Evolutionary conservation across 2,797 vertebrate species (phyloP), one percentile per base, ranked within the genome.

Genomic region (Alectoris magna): DNA sequence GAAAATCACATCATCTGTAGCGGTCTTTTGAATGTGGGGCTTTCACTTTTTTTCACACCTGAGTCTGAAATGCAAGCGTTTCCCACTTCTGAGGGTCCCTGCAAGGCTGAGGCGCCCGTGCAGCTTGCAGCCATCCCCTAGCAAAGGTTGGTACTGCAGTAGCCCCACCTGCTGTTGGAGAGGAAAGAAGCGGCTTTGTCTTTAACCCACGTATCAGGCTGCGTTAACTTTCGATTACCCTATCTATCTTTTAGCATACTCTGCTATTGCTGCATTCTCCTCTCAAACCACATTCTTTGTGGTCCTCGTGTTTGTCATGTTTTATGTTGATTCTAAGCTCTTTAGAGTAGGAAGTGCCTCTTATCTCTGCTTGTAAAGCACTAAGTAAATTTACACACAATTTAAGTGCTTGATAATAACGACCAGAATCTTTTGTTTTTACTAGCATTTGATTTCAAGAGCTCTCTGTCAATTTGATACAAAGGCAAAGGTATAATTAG

Each of bases 101-200:
- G 38, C 21, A 3, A 46, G 21, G 23, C 62, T 26, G 71, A n/a
- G 41, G 10, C 18, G 22, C 23, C 15, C 2, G 5, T 49, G 38
- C 43, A 4, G 36, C 26, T 44, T 36, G 4, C 55, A 31, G 71
- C 58, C 16, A 5, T 16, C 16, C n/a, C 41, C 3, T 6, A 74
- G 39, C 56, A 5, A 21, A 39, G 87, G 73, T 70, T 5, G 86
- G 48, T 56, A 96, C 92, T 64, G 93, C 93, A 83, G 92, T 31
- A 96, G 96, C 96, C 93, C 97, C 98, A 97, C 95, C 97, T 98
- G 97, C 97, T 97, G 98, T 97, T 71, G 73, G 67, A 41, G 29
- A 6, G 78, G 56, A 10, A 49, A 66, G 95, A 80, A 46, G 84
- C 84, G 77, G 64, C 90, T 74, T 5, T 14, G 17, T 31, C 63